Percentiles rank a stretch among this genome's conserved stretches.
Evolutionary conservation across 1,140 invertebrate species (phyloP).

Genomic region (Drosophila kikkawai): DNA sequence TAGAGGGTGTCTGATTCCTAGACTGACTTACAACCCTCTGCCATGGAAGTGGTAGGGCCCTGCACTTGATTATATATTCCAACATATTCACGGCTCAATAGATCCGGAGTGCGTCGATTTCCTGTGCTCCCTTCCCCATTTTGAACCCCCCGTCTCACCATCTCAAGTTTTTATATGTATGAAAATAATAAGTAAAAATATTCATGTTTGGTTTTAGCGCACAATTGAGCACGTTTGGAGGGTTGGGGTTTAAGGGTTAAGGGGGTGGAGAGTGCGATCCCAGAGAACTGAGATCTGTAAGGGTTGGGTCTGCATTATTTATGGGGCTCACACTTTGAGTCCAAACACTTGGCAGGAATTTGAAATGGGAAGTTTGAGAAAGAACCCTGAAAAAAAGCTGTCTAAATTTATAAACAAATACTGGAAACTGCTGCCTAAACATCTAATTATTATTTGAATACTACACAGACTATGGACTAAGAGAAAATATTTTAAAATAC

Average conservation of each 20-base stretch:
- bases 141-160: neutral
- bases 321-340: conserved; percentile 38
- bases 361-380: conserved; percentile 36
- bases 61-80: conserved; percentile 83
- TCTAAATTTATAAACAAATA: neutral
- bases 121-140: conserved; percentile 22
- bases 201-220: conserved; percentile 80
- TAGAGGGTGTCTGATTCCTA: conserved; percentile 45
- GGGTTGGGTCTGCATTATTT: conserved; percentile 53
- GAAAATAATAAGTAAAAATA: conserved; percentile 81
- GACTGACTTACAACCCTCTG: conserved; percentile 30
- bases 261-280: neutral
- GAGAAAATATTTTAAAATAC: neutral
- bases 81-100: conserved; percentile 82
- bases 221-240: conserved; percentile 68
- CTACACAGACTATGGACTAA: too few species aligned
- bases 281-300: conserved; percentile 11
- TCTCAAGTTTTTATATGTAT: conserved; percentile 52
- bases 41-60: conserved; percentile 35
- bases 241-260: neutral
- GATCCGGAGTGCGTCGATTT: conserved; percentile 61
- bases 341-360: conserved; percentile 44
- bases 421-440: neutral
- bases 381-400: neutral
- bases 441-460: neutral